Base-by-base conservation (phyloP, 2,113 vertebrate genomes). In the Equus quagga region DNA sequence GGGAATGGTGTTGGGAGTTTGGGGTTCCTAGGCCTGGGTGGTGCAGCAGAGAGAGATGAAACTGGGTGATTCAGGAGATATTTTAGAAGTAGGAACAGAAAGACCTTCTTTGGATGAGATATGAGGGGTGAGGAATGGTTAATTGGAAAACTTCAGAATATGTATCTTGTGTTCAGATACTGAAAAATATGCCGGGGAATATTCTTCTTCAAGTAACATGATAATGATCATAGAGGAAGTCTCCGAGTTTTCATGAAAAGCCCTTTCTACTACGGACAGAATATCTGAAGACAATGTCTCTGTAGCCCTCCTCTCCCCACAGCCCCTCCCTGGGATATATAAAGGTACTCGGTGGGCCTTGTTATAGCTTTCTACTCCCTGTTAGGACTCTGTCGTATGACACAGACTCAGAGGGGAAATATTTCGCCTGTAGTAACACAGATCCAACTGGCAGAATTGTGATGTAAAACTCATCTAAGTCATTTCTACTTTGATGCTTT, bases 31-130 rank as follows among this genome's bases (percentile, higher is more conserved):
- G 3, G 10, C 33, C 18, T 23, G 5, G 0, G n/a, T 0, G 9
- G 13, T 46, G 10, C 7, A 2, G 6, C 0, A 0, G 33, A 62
- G 15, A 49, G 8, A 26, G 3, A n/a, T 46, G 19, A 4, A 24
- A 44, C 36, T 12, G 11, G 14, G 8, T 28, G 8, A 56, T 44
- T 49, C 31, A 3, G 62, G 62, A 49, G 36, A 0, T 46, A 46
- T 65, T 58, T 69, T 51, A 44, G 76, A 72, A 41, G 26, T 12
- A 58, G 44, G 2, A 28, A 28, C 44, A 51, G 64, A 51, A 23
- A 6, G 82, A 28, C 60, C 15, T 58, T 12, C 28, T 15, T 49
- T 28, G 6, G 46, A 13, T 26, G 67, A 60, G 31, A 8, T 33
- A 17, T 1, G 23, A 62, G 1, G 46, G 15, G 49, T 24, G 1